These are phyloP conservation scores for Chrysochloris asiatica DNA, from an alignment of 2,113 vertebrate species.

Conservation along the genomic window DNA sequence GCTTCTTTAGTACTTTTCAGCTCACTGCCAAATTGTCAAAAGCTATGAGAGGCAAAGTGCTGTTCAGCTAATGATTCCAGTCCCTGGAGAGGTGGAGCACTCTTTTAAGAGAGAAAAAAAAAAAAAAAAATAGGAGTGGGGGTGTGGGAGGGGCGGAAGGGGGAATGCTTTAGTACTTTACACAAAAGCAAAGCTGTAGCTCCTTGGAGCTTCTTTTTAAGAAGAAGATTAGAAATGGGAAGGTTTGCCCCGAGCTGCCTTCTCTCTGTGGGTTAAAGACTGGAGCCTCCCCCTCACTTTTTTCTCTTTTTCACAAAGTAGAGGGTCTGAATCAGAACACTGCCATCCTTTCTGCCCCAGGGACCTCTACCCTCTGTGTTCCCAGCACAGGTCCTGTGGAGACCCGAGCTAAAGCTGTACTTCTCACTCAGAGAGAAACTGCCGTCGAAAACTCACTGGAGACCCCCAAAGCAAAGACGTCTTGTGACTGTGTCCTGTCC, in stretches of 20 bases:
- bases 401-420: background rate
- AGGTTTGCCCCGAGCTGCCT: slow-evolving; percentile 44
- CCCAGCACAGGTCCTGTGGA: background rate
- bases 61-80: slow-evolving; percentile 66
- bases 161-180: slow-evolving; percentile 50
- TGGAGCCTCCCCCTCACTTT: slow-evolving; percentile 5
- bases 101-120: slow-evolving; percentile 69
- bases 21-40: slow-evolving; percentile 71
- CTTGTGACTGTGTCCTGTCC: background rate
- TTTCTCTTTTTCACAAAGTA: background rate
- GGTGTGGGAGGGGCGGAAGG: slow-evolving; percentile 35
- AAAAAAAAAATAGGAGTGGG: slow-evolving; percentile 33
- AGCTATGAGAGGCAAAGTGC: slow-evolving; percentile 72
- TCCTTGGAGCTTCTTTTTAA: slow-evolving; percentile 17
- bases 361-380: background rate
- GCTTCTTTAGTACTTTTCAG: slow-evolving; percentile 66
- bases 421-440: background rate
- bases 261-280: background rate
- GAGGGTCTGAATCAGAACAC: background rate
- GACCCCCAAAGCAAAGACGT: background rate
- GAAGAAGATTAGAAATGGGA: slow-evolving; percentile 45
- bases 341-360: background rate
- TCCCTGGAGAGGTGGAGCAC: slow-evolving; percentile 66
- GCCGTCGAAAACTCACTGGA: background rate
- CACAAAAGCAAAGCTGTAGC: slow-evolving; percentile 53